Evolutionary conservation across 2,113 vertebrate genomes (phyloP), one percentile per base, ranked within the genome.

Genomic region (Entomyzon cyanotis): DNA sequence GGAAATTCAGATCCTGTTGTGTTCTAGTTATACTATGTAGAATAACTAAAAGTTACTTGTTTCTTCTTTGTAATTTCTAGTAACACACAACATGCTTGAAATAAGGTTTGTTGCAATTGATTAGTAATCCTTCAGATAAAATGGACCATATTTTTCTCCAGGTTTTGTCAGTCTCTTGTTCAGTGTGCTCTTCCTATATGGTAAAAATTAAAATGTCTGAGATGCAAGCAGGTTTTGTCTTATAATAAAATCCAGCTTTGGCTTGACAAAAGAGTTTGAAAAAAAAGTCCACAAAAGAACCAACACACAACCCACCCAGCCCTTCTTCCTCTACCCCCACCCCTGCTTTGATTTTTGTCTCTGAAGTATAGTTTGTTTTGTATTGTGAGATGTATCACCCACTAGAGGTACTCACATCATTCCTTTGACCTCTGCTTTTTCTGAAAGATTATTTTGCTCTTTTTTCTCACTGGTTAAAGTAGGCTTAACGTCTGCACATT

Each of bases 321-420:
- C 20, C 20, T 65, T 15, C 10, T n/a, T 55, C 12, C 7, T 44
- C 4, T 4, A 6, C 7, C 7, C 13, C 8, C 4, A 3, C 2
- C 5, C 0, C 1, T 7, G 39, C 3, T n/a, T 12, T 4, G 2
- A 49, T 5, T 35, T 35, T 70, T 20, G 12, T 73, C 62, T 12
- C 42, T 81, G 4, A 44, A 27, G 3, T 77, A 21, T 39, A 4
- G 56, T 89, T 86, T 55, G 2, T 12, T 86, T 69, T 44, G 3
- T 67, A 5, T 53, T 65, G 21, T 70, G 19, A 10, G 11, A 19
- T 76, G 1, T 76, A 12, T 65, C 17, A 0, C 24, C 10, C 3
- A 2, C 5, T 41, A 60, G 47, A 70, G 7, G 9, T 65, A 31
- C 31, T 70, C 10, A 8, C 11, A 11, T 49, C 0, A 25, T 74